These are phyloP conservation scores for Rugalucina vietnamica DNA, from an alignment of 2,888 invertebrate species.

Conservation along the genomic window DNA sequence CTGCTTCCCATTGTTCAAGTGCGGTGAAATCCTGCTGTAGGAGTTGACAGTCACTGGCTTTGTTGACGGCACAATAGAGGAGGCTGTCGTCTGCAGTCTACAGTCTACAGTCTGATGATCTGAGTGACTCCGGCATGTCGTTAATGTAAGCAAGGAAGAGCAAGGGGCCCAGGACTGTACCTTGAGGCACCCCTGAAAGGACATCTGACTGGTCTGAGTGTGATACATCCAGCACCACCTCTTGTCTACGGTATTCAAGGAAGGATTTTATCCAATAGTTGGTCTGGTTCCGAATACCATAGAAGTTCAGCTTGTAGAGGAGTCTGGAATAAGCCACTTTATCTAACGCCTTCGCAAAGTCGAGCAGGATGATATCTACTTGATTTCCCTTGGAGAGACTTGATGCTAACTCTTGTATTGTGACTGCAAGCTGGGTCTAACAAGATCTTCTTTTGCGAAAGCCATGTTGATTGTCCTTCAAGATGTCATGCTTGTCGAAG, in stretches of 20 bases:
- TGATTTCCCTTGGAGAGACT: neutral
- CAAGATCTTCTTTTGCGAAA: neutral
- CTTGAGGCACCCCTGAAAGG: neutral
- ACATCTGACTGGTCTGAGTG: neutral
- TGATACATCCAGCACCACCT: slow-evolving; percentile 4
- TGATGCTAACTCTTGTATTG: slow-evolving; percentile 11
- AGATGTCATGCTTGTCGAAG: neutral
- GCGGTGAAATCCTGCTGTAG: neutral
- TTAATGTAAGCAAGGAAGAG: neutral
- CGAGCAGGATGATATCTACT: too few species aligned
- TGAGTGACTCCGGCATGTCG: neutral
- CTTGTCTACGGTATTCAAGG: neutral
- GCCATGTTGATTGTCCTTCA: neutral
- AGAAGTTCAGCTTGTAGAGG: slow-evolving; percentile 6
- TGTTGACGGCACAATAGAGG: neutral
- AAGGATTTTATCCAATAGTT: neutral
- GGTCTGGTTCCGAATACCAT: neutral
- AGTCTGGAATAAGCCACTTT: slow-evolving; percentile 15
- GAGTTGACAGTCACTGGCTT: neutral
- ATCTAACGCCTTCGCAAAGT: too few species aligned
- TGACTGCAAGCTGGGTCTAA: neutral
- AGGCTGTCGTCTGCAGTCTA: slow-evolving; percentile 1
- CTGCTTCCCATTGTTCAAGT: slow-evolving; percentile 2
- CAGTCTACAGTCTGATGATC: neutral
- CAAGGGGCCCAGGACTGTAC: neutral